Evolutionary conservation across 2,113 vertebrate genomes (phyloP).

Genomic region (Sphaerodactylus townsendi): DNA sequence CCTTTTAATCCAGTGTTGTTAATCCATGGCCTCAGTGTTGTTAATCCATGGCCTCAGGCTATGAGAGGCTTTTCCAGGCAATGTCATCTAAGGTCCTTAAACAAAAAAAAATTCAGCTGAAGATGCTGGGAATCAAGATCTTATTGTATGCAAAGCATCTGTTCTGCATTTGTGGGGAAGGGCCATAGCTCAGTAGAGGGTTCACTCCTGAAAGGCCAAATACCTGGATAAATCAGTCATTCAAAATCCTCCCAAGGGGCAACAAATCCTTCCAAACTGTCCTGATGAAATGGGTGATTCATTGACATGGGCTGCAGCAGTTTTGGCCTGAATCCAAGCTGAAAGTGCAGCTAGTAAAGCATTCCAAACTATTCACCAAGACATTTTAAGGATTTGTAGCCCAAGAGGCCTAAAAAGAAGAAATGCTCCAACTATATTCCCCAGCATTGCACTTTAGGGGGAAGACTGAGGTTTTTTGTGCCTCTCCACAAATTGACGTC

Average conservation of each 20-base stretch:
- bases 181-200: too few relatives aligned
- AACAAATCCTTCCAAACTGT: not conserved
- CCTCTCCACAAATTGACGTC: not conserved
- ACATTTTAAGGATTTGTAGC: not conserved
- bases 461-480: too few relatives aligned
- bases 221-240: not conserved
- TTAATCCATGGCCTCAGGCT: not conserved
- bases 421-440: not conserved
- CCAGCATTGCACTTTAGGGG: not conserved
- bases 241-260: not conserved
- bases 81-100: too few relatives aligned
- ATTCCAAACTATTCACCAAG: not conserved
- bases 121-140: too few relatives aligned
- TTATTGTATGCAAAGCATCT: too few relatives aligned
- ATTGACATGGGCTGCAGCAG: fast-evolving
- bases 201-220: too few relatives aligned
- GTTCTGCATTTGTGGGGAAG: too few relatives aligned
- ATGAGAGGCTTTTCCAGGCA: not conserved
- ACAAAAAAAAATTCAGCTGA: too few relatives aligned
- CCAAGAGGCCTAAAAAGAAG: not conserved
- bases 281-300: not conserved
- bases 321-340: not conserved
- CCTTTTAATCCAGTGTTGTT: not conserved
- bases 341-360: not conserved
- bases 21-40: not conserved